Base-by-base conservation (phyloP, 2,113 vertebrate species). In the Ictalurus furcatus region DNA sequence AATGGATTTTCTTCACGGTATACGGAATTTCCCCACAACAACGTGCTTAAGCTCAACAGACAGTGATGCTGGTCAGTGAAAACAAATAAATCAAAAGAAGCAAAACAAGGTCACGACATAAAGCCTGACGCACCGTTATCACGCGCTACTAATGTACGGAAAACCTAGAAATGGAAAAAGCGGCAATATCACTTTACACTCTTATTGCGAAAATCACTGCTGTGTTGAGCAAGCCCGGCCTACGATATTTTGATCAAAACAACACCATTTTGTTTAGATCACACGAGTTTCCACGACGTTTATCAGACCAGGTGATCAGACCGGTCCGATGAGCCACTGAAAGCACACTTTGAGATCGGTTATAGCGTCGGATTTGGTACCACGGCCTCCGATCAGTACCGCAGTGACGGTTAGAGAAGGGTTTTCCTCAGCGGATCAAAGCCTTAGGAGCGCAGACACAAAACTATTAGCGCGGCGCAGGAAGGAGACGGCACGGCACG, bases 401-500 rank as follows among this genome's bases (percentile, higher is more conserved):
- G 58, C 34, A 14, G 23, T 13, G 63, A 37, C 6, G 34, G 34
- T 61, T 40, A 6, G 34, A 83, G 58, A 25, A 37, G 1, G 1
- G 3, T 19, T 34, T 71, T 54, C 84, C 30, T 17, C 65, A 71
- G 84, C 30, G 6, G 65, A 88, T 83, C 79, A 83, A 88, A 88
- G 79, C 48, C 48, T 40, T 34, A 54, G 44, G 48, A 71, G 30
- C 9, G 21, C 78, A 82, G 78, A 88, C 87, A 40, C 30, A 37
- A 40, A 28, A 82, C 87, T 44, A 83, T 88, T 88, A 83, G 65
- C 16, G 17, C 1, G 11, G 11, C 69, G 61, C 61, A 90, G 89
- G 87, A 88, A 82, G 84, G 65, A 90, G 89, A 84, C 54, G 65
- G 74, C 86, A 59, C 54, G 65, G 74, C 86, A 59, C 82, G 78